Evolutionary conservation across 2,797 vertebrate genomes (phyloP).

Genomic region (Lepus townsendii): DNA sequence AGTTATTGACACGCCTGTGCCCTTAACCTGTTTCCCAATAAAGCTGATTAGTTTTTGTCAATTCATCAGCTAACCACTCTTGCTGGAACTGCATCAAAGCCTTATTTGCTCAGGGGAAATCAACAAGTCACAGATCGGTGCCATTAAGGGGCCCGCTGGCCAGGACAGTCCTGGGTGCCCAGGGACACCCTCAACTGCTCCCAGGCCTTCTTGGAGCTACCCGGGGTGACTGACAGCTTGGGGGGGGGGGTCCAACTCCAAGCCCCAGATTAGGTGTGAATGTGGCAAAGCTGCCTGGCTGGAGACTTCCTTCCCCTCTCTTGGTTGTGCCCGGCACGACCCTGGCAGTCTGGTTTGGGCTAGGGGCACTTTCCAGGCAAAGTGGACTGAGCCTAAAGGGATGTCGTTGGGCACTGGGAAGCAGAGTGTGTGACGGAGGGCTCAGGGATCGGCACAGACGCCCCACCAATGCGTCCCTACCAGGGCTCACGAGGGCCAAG

Average conservation of each 20-base stretch:
- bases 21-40: slow-evolving; percentile 99
- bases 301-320: background rate
- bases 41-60: slow-evolving; percentile 99
- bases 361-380: background rate
- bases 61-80: slow-evolving; percentile 96
- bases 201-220: background rate
- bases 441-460: accelerated
- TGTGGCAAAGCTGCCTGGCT: accelerated
- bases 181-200: background rate
- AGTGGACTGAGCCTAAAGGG: accelerated
- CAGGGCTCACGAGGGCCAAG: background rate
- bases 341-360: too few species aligned
- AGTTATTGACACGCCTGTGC: slow-evolving; percentile 97
- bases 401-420: background rate
- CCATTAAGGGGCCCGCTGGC: slow-evolving; percentile 87
- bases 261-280: background rate
- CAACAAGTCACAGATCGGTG: slow-evolving; percentile 95
- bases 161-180: background rate
- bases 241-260: background rate
- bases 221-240: background rate
- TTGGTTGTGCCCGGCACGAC: background rate
- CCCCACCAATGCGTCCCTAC: accelerated
- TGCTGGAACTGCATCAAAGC: slow-evolving; percentile 91
- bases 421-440: accelerated
- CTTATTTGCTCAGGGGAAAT: slow-evolving; percentile 98